Evolutionary conservation across 2,888 invertebrate genomes (phyloP), one percentile per base, ranked within the genome.

Genomic region (Magallana nippona): DNA sequence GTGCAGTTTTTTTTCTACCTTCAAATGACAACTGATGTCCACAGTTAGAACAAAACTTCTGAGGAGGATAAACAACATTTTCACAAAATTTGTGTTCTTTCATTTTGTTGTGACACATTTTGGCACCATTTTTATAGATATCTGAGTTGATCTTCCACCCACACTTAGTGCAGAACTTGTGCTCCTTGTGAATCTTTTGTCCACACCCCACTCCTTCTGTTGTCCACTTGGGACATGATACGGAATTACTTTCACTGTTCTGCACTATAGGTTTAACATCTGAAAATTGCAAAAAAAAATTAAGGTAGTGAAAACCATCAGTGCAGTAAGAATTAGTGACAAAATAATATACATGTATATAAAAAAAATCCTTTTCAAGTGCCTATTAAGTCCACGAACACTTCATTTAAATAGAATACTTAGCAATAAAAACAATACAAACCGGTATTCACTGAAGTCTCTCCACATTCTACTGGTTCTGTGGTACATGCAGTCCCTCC

Each of bases 31-130:
- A 13, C 71, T 13, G 71, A 13, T 27, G 22, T 71, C 71, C 71
- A 71, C 71, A 71, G 32, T 71, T 71, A 11, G 71, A 71, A 71
- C 71, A 71, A 71, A 71, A 71, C 71, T 71, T 71, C 8, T 71
- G 71, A 1, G 71, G 71, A 71, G 71, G 71, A 32, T 27, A 71
- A 15, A 71, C 71, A 27, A 71, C 13, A 22, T 71, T 71, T 22
- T 71, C 71, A 71, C 71, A 71, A 71, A 71, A 13, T 27, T 13
- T 71, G 5, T 15, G 27, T 22, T 71, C 71, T 11, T 32, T 19
- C 15, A 71, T 27, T 71, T 71, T 71, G 71, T 27, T 71, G 71
- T 13, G 71, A 27, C 71, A 71, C 71, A 71, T 71, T 32, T 27
- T 71, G 3, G 71, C 71, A 71, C 32, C 32, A 11, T 71, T 32